These are phyloP conservation scores for Benitochromis conjunctus DNA, from an alignment of 2,113 vertebrate species.

Conservation along the genomic window DNA sequence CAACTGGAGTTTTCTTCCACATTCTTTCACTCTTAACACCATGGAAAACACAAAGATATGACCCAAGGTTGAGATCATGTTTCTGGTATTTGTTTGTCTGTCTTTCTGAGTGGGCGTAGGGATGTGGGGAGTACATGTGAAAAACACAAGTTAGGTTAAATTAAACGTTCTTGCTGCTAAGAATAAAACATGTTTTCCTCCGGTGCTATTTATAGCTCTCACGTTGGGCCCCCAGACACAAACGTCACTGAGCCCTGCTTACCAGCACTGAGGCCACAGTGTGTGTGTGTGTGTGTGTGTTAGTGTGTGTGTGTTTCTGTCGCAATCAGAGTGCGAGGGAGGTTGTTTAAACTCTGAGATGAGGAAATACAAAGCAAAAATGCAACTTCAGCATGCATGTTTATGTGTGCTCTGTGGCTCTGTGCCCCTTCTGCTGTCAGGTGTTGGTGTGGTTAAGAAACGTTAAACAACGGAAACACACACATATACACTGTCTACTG, in stretches of 20 bases:
- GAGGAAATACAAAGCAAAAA: conserved; percentile 43
- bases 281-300: conserved; percentile 14
- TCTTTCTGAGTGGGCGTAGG: neutral
- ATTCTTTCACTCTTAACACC: conserved; percentile 31
- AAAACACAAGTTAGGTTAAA: conserved; percentile 29
- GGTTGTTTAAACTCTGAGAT: conserved; percentile 29
- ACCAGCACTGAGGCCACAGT: conserved; percentile 28
- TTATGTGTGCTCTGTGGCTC: neutral
- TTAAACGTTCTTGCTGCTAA: conserved; percentile 49
- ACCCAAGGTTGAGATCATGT: conserved; percentile 24
- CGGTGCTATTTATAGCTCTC: conserved; percentile 50
- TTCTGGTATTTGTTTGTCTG: conserved; percentile 2
- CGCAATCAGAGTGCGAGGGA: conserved; percentile 35
- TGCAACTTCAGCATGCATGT: conserved; percentile 52
- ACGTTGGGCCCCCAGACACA: conserved; percentile 47
- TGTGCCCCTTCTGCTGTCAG: conserved; percentile 32
- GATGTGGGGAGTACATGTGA: neutral
- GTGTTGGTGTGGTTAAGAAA: conserved; percentile 58
- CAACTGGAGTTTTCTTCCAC: neutral
- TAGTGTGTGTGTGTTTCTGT: conserved; percentile 28
- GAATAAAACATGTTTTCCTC: conserved; percentile 54
- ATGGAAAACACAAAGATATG: conserved; percentile 41
- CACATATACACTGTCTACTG: neutral
- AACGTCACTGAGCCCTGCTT: conserved; percentile 50
- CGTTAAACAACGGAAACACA: conserved; percentile 53